These are phyloP conservation scores for Habroteleia sp. DNA, from an alignment of 2,888 invertebrate species.

Conservation along the genomic window DNA sequence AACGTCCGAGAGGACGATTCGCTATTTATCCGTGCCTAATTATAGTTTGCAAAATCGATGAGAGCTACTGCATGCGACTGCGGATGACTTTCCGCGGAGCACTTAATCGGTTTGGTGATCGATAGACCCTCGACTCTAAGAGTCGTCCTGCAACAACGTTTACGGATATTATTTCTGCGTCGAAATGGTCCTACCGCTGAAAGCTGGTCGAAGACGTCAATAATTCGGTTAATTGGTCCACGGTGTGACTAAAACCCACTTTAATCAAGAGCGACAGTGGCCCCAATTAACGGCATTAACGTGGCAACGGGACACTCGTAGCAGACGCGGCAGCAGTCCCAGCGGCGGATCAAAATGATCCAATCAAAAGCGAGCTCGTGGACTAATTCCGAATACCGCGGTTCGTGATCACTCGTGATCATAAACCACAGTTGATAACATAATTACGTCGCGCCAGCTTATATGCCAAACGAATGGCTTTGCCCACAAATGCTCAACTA, in stretches of 20 bases:
- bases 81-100: conserved; percentile 46
- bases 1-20: conserved; percentile 23
- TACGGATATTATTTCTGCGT: conserved; percentile 33
- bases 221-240: conserved; percentile 14
- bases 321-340: background rate
- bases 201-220: conserved; percentile 17
- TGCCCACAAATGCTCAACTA: too few relatives aligned
- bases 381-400: conserved; percentile 5
- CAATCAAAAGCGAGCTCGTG: conserved; percentile 11
- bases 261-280: conserved; percentile 4
- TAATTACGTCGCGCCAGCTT: too few relatives aligned
- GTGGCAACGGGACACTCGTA: conserved; percentile 7
- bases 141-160: conserved; percentile 35
- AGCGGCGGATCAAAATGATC: conserved; percentile 13
- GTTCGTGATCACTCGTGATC: background rate
- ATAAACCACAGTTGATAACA: conserved; percentile 1
- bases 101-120: conserved; percentile 56
- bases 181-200: conserved; percentile 3
- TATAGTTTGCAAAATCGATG: conserved; percentile 55
- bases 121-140: conserved; percentile 43
- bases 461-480: too few relatives aligned
- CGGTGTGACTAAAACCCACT: conserved; percentile 6
- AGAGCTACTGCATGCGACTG: conserved; percentile 24
- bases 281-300: conserved; percentile 13
- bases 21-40: conserved; percentile 43